Evolutionary conservation across 2,113 vertebrate species (phyloP).

Genomic region (Percina caprodes): DNA sequence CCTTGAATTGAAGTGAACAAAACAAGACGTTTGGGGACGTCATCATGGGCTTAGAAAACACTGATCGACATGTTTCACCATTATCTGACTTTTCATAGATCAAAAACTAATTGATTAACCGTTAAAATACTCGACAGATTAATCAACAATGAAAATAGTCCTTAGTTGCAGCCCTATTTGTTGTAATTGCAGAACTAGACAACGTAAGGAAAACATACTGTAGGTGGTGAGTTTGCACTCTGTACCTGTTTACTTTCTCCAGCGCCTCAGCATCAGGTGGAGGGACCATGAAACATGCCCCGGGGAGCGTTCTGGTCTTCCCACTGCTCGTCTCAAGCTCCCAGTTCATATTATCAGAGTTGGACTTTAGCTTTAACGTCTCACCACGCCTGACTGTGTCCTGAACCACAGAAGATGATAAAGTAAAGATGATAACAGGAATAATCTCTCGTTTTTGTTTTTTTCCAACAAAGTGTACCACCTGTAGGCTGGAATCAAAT

Average conservation of each 20-base stretch:
- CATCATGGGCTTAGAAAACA: too few relatives aligned
- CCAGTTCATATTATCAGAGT: constrained; percentile 87
- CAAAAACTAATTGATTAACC: too few relatives aligned
- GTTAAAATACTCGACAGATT: too few relatives aligned
- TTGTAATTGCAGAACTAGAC: neutral
- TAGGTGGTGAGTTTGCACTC: neutral
- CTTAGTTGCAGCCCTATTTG: too few relatives aligned
- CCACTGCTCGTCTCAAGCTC: constrained; percentile 83
- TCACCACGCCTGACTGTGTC: constrained; percentile 87
- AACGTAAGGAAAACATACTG: neutral
- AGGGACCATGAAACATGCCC: constrained; percentile 90
- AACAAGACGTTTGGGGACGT: too few relatives aligned
- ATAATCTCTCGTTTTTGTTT: too few relatives aligned
- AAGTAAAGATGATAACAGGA: neutral
- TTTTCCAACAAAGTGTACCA: too few relatives aligned
- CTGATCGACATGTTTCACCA: too few relatives aligned
- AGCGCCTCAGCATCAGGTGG: constrained; percentile 87
- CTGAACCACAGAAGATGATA: constrained; percentile 66
- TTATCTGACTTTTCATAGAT: too few relatives aligned
- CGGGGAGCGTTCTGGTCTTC: constrained; percentile 84
- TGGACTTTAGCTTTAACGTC: constrained; percentile 86
- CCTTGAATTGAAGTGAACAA: too few relatives aligned
- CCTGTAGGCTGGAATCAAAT: too few relatives aligned
- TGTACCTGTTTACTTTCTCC: constrained; percentile 86
- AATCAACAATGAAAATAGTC: too few relatives aligned